These are phyloP conservation scores for Corythornis cristatus DNA, from an alignment of 2,113 vertebrate genomes.

Conservation along the genomic window DNA sequence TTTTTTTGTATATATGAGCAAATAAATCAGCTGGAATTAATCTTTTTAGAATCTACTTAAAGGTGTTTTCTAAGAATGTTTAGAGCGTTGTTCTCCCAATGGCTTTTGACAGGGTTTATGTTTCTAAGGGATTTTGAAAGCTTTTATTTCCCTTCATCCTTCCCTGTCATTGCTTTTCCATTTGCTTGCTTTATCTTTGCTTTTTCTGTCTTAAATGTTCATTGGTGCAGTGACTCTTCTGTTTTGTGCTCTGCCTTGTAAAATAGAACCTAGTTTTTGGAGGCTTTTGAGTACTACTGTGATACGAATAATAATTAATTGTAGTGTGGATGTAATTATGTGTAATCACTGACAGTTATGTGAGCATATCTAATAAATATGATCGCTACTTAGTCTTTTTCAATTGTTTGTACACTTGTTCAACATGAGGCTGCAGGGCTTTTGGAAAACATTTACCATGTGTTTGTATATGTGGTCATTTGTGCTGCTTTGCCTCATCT, in stretches of 20 bases:
- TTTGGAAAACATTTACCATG: background rate
- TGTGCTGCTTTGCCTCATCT: background rate
- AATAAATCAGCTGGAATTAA: background rate
- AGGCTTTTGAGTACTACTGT: background rate
- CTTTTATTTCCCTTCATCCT: background rate
- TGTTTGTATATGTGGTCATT: background rate
- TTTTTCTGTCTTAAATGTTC: background rate
- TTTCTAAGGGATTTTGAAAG: background rate
- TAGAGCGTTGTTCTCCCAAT: background rate
- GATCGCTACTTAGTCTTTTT: background rate
- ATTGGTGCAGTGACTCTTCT: background rate
- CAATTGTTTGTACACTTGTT: background rate
- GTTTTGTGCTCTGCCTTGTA: background rate
- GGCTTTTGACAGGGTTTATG: background rate
- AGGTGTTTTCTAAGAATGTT: background rate
- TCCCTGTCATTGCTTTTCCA: background rate
- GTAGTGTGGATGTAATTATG: background rate
- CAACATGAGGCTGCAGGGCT: background rate
- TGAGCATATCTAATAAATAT: background rate
- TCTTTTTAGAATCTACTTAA: background rate
- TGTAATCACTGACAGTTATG: background rate
- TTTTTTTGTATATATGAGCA: background rate
- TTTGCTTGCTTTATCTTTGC: background rate
- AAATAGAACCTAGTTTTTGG: background rate
- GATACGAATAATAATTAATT: background rate